Conservation (phyloP, 92 coral and sea anemone species). For the Epizoanthus ramosus region DNA sequence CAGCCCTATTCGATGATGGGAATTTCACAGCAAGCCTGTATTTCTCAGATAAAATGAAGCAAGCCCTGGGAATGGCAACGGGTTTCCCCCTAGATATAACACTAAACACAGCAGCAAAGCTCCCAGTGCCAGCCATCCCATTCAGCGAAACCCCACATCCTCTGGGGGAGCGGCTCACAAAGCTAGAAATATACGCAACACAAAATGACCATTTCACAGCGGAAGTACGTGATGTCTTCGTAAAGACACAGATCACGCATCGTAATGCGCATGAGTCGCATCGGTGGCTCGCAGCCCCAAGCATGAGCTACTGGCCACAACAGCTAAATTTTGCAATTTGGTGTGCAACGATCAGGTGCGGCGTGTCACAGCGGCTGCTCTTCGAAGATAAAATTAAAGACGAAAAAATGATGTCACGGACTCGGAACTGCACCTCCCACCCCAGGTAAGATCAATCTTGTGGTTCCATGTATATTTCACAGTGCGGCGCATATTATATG, state of each 20-base stretch:
- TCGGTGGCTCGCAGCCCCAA: constrained; percentile 47
- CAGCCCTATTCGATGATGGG: not conserved
- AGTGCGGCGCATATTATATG: constrained; percentile 23
- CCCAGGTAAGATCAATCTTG: constrained; percentile 4
- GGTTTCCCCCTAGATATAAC: not conserved
- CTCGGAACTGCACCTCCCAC: not conserved
- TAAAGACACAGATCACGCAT: not conserved
- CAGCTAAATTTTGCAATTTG: constrained; percentile 53
- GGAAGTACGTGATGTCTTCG: too few species aligned
- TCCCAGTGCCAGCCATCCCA: not conserved
- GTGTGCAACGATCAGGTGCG: constrained; percentile 53
- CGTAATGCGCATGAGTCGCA: constrained; percentile 28
- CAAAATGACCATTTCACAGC: too few species aligned
- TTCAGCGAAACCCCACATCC: not conserved
- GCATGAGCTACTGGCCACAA: constrained; percentile 60
- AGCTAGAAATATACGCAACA: too few species aligned
- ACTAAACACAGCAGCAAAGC: not conserved
- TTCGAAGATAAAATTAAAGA: not conserved
- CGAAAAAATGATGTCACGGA: not conserved
- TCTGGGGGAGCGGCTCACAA: not conserved
- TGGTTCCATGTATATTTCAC: constrained; percentile 58
- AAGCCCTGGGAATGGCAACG: not conserved
- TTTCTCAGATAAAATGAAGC: not conserved
- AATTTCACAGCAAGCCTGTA: not conserved
- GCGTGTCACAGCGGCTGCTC: constrained; percentile 12